Evolutionary conservation across 2,113 vertebrate genomes (phyloP).

Genomic region (Amazona vittata): DNA sequence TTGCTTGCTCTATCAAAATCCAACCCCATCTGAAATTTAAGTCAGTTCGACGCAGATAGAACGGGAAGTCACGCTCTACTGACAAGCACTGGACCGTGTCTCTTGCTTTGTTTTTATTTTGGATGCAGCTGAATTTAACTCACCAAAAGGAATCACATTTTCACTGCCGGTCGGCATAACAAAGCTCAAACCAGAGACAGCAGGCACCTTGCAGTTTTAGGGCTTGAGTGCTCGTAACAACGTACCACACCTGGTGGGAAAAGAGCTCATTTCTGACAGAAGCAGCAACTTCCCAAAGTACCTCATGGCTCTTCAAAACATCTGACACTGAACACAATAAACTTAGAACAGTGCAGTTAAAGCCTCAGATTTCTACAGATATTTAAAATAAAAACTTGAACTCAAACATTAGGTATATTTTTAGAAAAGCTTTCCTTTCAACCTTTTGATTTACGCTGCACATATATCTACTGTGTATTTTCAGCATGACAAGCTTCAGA

Average conservation of each 20-base stretch:
- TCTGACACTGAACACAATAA: background rate
- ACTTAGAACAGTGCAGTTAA: background rate
- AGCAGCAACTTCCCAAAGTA: background rate
- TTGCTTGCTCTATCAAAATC: background rate
- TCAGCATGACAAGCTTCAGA: background rate
- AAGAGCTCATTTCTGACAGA: background rate
- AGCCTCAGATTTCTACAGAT: background rate
- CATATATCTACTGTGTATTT: fast-evolving
- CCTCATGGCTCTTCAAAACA: background rate
- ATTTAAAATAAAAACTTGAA: background rate
- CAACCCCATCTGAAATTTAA: background rate
- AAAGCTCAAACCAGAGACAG: background rate
- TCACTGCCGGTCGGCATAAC: background rate
- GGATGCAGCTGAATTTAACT: background rate
- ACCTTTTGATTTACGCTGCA: background rate
- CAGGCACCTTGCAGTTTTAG: background rate
- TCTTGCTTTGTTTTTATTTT: background rate
- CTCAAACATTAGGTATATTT: background rate
- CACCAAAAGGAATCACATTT: background rate
- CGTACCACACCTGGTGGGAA: background rate
- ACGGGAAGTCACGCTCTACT: background rate
- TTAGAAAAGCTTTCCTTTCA: background rate
- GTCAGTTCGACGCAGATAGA: background rate
- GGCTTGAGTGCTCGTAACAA: background rate
- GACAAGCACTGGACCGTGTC: background rate